A percentile compares a stretch with the other conserved stretches of the same genome.
These are phyloP conservation scores for Xenopus laevis DNA, from an alignment of 2,113 vertebrate genomes.

Conservation along the genomic window DNA sequence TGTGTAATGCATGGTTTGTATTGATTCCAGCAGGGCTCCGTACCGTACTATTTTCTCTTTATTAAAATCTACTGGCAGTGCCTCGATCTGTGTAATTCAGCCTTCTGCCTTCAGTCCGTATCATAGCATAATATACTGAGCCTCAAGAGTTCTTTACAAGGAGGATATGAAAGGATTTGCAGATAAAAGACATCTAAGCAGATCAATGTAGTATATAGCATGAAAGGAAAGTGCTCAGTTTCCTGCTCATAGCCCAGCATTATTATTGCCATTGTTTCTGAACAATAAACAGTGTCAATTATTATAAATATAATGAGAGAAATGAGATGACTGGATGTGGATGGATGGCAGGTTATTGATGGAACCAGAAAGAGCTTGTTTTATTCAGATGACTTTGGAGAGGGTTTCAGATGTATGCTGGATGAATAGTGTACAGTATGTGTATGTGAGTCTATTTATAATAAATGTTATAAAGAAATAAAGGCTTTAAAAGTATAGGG, in stretches of 20 bases:
- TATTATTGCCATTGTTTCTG: background rate
- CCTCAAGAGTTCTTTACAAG: background rate
- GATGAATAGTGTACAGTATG: background rate
- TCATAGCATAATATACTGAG: background rate
- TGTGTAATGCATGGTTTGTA: no score
- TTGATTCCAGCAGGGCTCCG: no score
- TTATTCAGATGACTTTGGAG: background rate
- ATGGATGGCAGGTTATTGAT: slow-evolving; percentile 2
- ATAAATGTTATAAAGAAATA: no score
- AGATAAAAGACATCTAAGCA: slow-evolving; percentile 4
- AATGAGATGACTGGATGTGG: slow-evolving; percentile 5
- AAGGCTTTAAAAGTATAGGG: no score
- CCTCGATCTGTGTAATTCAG: no score
- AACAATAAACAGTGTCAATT: background rate
- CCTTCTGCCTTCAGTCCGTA: background rate
- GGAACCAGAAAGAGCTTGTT: background rate
- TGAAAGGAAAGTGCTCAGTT: slow-evolving; percentile 9
- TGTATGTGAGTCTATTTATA: no score
- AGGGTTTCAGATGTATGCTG: background rate
- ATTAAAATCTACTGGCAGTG: no score
- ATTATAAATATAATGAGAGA: slow-evolving; percentile 1
- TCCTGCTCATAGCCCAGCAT: background rate
- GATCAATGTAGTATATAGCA: background rate
- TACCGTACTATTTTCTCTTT: no score
- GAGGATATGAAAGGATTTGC: slow-evolving; percentile 1